Conservation (phyloP, 2,888 invertebrate species). For the Cyrtodaria siliqua region DNA sequence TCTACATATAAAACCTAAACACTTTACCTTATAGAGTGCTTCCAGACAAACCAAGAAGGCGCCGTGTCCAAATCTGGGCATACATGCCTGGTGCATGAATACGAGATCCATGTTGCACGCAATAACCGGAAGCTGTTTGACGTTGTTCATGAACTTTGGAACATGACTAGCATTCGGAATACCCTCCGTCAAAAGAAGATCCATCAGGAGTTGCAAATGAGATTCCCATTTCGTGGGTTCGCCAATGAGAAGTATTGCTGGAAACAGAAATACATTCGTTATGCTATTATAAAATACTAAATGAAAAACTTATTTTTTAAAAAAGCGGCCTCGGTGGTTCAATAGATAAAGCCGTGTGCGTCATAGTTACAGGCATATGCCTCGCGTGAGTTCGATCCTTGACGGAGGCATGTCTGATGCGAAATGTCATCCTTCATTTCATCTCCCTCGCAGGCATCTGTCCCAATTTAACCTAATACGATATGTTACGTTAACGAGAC, state of each 20-base stretch:
- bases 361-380: too few relatives aligned
- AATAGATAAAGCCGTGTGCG: too few relatives aligned
- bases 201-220: constrained; percentile 85
- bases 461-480: too few relatives aligned
- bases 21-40: constrained; percentile 84
- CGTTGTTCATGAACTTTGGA: constrained; percentile 66
- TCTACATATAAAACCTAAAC: too few relatives aligned
- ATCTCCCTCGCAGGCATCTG: too few relatives aligned
- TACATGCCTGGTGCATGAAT: constrained; percentile 85
- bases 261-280: constrained; percentile 29
- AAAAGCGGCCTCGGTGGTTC: too few relatives aligned
- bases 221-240: constrained; percentile 85
- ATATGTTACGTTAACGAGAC: too few relatives aligned
- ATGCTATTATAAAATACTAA: too few relatives aligned
- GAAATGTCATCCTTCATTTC: too few relatives aligned
- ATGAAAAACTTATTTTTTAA: too few relatives aligned
- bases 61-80: constrained; percentile 86
- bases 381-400: too few relatives aligned
- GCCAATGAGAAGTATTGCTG: constrained; percentile 84
- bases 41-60: constrained; percentile 85
- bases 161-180: constrained; percentile 77
- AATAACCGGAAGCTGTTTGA: constrained; percentile 83
- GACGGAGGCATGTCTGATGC: too few relatives aligned
- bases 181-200: constrained; percentile 84
- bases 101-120: constrained; percentile 86